A percentile compares a stretch with the other conserved stretches of the same genome.
These are phyloP conservation scores for Eublepharis macularius DNA, from an alignment of 2,113 vertebrate genomes.

Conservation along the genomic window DNA sequence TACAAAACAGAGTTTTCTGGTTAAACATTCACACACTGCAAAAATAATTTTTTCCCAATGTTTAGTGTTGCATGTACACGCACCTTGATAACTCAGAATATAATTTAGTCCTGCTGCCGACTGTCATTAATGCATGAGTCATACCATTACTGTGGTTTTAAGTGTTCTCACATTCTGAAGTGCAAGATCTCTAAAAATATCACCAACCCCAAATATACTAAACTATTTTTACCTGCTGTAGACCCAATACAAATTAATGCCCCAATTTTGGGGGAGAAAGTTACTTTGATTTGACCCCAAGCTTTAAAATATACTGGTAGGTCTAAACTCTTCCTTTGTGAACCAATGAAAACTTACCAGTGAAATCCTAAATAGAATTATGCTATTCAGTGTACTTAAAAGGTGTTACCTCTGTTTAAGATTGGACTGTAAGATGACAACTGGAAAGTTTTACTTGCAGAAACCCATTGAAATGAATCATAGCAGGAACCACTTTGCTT, in stretches of 20 bases:
- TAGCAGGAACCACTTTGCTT: no score
- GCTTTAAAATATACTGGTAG: not conserved
- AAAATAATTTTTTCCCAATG: not conserved
- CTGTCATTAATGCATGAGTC: slow-evolving; percentile 14
- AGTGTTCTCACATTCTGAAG: slow-evolving; percentile 13
- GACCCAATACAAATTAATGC: not conserved
- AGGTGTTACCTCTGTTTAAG: no score
- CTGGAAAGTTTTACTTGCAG: no score
- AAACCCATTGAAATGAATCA: no score
- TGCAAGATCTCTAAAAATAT: slow-evolving; percentile 19
- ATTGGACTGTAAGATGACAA: no score
- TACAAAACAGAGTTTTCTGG: not conserved
- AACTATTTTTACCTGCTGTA: not conserved
- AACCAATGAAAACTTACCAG: not conserved
- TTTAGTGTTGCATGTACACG: not conserved
- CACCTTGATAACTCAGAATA: not conserved
- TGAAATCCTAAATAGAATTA: not conserved
- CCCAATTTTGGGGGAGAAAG: not conserved
- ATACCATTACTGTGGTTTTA: not conserved
- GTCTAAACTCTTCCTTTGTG: not conserved
- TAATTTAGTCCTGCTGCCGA: not conserved
- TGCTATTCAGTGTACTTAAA: no score
- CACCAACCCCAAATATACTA: not conserved
- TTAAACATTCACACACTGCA: not conserved
- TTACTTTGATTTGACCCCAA: not conserved